Base-by-base conservation (phyloP, 2,888 invertebrate species). In the Orchesella flavescens region DNA sequence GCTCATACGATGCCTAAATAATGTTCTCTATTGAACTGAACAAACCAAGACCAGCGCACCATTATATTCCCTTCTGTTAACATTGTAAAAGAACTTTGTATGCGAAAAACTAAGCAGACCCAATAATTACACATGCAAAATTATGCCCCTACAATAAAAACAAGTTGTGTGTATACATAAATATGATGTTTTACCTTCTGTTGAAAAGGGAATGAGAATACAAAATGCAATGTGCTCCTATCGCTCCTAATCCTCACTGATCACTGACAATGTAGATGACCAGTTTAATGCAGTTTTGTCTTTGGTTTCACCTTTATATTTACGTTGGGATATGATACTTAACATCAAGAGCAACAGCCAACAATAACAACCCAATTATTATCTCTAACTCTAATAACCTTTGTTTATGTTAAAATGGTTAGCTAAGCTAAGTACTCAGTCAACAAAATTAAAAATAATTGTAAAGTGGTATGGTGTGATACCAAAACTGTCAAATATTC, bases 91-190 rank as follows among this genome's bases (percentile, higher is more conserved):
- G 34, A n/a, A 34, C 34, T 34, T 34, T 34, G 34, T 34, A 34
- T 34, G 34, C 2, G 19, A 57, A 57, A 19, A 19, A 57, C 57
- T 57, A 53, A n/a, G 10, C n/a, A 57, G 57, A 19, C 57, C 57
- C 19, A 57, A 9, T 19, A 57, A 57, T 57, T 57, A 34, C 7
- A 7, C 34, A 63, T 63, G 63, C 63, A 63, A 63, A 63, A 63
- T 23, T 5, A 63, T 63, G 24, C 12, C 7, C 24, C 1, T 10
- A 17, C 5, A 19, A 19, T 17, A 3, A 19, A 17, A 57, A 19
- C 53, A 53, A 53, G 53, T 53, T 53, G 15, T n/a, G 53, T n/a
- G 53, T n/a, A 53, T 53, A 53, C 53, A n/a, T 17, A 57, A 17
- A 57, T 57, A 15, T 10, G 5, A 55, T 55, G 9, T 17, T 17